Percentiles rank a stretch among this genome's conserved stretches.
These are phyloP conservation scores for Diadromus collaris DNA, from an alignment of 2,888 invertebrate species.

Conservation along the genomic window DNA sequence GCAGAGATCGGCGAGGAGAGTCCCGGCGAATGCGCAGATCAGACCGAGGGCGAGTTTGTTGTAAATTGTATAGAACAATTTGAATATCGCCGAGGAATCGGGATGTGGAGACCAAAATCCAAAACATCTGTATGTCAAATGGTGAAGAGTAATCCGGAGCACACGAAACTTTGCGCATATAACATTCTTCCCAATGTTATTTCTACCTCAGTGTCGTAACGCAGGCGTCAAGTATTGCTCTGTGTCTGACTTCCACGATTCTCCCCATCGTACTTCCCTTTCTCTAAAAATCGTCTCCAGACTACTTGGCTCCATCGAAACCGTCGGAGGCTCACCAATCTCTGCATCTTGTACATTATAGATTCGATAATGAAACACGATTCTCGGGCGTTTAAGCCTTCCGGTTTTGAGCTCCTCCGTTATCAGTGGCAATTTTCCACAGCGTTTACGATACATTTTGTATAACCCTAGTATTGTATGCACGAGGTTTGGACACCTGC, in stretches of 20 bases:
- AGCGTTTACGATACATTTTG: not conserved
- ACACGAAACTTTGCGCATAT: not conserved
- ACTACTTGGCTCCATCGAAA: constrained; percentile 2
- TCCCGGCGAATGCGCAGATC: constrained; percentile 64
- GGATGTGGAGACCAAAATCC: constrained; percentile 41
- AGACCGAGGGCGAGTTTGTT: constrained; percentile 60
- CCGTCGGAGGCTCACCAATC: constrained; percentile 6
- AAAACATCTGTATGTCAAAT: constrained; percentile 29
- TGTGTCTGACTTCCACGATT: constrained; percentile 22
- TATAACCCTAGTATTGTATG: not conserved
- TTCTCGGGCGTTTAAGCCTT: not conserved
- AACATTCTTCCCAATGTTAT: not conserved
- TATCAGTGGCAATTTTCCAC: not conserved
- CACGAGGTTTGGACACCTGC: constrained; percentile 6
- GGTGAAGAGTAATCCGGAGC: not conserved
- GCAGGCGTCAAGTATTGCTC: constrained; percentile 41
- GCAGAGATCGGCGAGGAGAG: constrained; percentile 66
- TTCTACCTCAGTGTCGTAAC: constrained; percentile 43
- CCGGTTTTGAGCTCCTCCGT: not conserved
- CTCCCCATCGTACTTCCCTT: constrained; percentile 12
- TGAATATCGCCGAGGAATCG: constrained; percentile 20
- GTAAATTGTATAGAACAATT: constrained; percentile 62
- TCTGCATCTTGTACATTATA: constrained; percentile 17
- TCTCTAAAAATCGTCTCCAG: not conserved
- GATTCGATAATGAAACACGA: constrained; percentile 3